These are phyloP conservation scores for Eulemur coronatus DNA, from an alignment of 2,797 vertebrate genomes.

Conservation along the genomic window DNA sequence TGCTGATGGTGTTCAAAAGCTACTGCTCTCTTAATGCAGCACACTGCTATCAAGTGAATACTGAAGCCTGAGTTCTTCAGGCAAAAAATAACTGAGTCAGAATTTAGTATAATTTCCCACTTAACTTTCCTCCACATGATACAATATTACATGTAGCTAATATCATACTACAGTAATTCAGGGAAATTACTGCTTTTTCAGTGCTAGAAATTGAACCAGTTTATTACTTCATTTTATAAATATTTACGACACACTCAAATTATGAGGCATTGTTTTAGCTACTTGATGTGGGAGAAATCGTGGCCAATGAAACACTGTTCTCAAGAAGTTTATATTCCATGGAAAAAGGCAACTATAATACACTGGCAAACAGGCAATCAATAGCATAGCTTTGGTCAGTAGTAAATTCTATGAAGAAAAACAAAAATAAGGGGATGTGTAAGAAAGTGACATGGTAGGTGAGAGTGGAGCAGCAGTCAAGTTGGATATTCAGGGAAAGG, in stretches of 20 bases:
- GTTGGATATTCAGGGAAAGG: background rate
- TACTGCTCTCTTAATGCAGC: background rate
- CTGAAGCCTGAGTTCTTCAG: background rate
- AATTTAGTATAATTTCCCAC: background rate
- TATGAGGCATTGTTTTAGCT: background rate
- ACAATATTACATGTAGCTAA: background rate
- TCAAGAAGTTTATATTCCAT: background rate
- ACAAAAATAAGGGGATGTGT: background rate
- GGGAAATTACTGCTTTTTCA: background rate
- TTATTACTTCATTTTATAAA: slow-evolving; percentile 48
- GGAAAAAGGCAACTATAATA: background rate
- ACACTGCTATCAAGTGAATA: background rate
- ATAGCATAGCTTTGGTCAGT: background rate
- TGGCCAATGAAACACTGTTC: background rate
- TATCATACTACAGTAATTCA: background rate
- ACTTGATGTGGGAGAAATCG: background rate
- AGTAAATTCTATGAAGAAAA: background rate
- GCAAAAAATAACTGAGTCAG: background rate
- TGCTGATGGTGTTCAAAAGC: background rate
- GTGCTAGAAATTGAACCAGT: background rate
- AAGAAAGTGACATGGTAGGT: background rate
- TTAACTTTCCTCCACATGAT: background rate
- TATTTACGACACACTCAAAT: background rate
- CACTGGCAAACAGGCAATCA: background rate
- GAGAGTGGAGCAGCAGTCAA: background rate